Percentiles rank a stretch among this genome's conserved stretches.
Evolutionary conservation across 1,140 invertebrate genomes (phyloP).

Genomic region (Pseudomyrmex cubaensis): DNA sequence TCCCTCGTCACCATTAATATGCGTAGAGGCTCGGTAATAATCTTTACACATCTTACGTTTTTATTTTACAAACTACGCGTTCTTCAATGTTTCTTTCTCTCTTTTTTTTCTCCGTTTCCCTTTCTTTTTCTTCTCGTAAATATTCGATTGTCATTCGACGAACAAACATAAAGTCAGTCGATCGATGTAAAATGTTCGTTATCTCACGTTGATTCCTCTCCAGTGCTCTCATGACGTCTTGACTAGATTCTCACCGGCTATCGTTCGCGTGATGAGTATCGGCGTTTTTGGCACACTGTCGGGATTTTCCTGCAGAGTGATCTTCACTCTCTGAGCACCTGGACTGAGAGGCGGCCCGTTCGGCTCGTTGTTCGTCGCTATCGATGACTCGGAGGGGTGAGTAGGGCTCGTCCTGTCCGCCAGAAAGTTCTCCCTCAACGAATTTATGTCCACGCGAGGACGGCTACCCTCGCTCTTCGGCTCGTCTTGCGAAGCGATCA

Average conservation of each 20-base stretch:
- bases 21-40: conserved; percentile 10
- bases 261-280: conserved; percentile 82
- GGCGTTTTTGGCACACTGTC: conserved; percentile 84
- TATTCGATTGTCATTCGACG: not conserved
- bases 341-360: conserved; percentile 78
- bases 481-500: not conserved
- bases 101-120: too few species aligned
- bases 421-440: conserved; percentile 67
- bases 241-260: conserved; percentile 83
- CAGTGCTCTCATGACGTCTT: conserved; percentile 77
- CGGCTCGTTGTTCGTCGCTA: conserved; percentile 35
- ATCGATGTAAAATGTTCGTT: conserved; percentile 9
- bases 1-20: not conserved
- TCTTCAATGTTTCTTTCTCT: too few species aligned
- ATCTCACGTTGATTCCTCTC: conserved; percentile 18
- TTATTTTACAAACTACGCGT: not conserved
- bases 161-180: conserved; percentile 13
- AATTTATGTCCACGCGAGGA: conserved; percentile 55
- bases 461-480: conserved; percentile 30
- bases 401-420: conserved; percentile 53
- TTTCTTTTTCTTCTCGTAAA: not conserved
- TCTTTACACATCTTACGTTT: conserved; percentile 15
- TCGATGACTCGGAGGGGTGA: conserved; percentile 32
- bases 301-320: conserved; percentile 83
- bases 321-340: conserved; percentile 83